These are phyloP conservation scores for Archips xylosteana DNA, from an alignment of 2,888 invertebrate species.

Conservation along the genomic window DNA sequence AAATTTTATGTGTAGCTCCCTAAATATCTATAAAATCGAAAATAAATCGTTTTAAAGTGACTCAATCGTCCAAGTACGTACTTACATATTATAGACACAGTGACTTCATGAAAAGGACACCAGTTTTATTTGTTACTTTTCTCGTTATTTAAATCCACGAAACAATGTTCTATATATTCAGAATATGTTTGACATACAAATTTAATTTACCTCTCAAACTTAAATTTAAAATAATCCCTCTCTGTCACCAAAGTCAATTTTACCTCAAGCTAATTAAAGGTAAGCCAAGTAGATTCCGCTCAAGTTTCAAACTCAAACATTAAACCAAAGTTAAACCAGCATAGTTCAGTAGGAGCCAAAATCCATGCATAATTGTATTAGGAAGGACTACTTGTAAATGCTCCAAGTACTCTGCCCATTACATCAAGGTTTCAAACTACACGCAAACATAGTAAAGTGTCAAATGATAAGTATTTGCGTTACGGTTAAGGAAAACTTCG, in stretches of 20 bases:
- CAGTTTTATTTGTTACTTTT: background rate
- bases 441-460: background rate
- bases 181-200: background rate
- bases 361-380: conserved; percentile 20
- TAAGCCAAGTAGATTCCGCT: background rate
- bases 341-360: conserved; percentile 15
- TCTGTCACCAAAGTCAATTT: conserved; percentile 5
- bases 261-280: conserved; percentile 5
- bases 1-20: too few relatives aligned
- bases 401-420: conserved; percentile 4
- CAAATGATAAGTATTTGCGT: conserved; percentile 11
- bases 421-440: background rate
- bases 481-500: conserved; percentile 8
- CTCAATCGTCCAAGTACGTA: background rate
- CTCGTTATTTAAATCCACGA: background rate
- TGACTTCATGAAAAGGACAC: too few relatives aligned
- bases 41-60: background rate
- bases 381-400: conserved; percentile 10
- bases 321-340: conserved; percentile 17
- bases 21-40: too few relatives aligned
- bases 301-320: conserved; percentile 19
- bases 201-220: background rate
- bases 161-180: background rate
- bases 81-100: background rate
- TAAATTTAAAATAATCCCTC: background rate